These are phyloP conservation scores for Acanthurus lineatus DNA, from an alignment of 2,797 vertebrate genomes.

Conservation along the genomic window DNA sequence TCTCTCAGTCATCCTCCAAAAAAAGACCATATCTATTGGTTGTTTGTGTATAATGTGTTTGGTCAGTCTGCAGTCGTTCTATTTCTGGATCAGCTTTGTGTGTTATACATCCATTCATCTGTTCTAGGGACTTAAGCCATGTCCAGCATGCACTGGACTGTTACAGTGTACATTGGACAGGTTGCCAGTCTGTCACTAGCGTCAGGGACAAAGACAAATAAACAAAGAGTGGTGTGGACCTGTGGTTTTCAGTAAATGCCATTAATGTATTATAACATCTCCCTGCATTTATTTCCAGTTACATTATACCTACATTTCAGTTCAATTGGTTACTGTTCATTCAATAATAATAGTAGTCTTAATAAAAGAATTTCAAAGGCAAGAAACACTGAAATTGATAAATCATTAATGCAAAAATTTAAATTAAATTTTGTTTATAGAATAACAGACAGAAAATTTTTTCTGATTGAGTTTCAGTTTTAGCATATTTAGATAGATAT, in stretches of 20 bases:
- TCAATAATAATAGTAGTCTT: neutral
- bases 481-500: no score
- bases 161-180: neutral
- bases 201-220: neutral
- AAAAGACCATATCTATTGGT: conserved; percentile 47
- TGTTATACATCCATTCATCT: neutral
- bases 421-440: neutral
- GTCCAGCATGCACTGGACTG: conserved; percentile 6
- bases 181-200: neutral
- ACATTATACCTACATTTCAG: neutral
- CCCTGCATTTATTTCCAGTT: neutral
- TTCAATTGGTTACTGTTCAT: neutral
- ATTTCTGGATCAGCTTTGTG: conserved; percentile 43
- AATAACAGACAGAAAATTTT: neutral
- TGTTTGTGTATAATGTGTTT: conserved; percentile 1
- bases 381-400: neutral
- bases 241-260: no score
- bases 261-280: no score
- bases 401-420: neutral
- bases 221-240: neutral
- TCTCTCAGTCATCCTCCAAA: conserved; percentile 20
- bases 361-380: neutral
- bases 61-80: conserved; percentile 6
- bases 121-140: neutral
- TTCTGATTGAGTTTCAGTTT: no score